phyloP scores from a whole-genome alignment of 2,113 vertebrate genomes.

The Proterorhinus semilunaris region DNA sequence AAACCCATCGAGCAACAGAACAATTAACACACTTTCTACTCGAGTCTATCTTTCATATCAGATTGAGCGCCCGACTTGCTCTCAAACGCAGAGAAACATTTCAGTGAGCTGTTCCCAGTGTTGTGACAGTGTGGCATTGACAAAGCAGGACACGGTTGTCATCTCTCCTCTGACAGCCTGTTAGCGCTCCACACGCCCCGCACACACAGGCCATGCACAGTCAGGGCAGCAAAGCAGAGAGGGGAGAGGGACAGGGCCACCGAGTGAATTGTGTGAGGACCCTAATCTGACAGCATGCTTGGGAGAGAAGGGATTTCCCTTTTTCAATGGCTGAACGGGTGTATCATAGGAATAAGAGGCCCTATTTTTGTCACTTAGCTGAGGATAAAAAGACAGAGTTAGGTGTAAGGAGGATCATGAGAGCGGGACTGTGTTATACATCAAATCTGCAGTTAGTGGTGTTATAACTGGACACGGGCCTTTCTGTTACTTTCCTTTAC shows the following conservation, averaged over 20 bases:
- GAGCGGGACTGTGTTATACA: constrained; percentile 4
- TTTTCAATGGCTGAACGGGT: constrained; percentile 62
- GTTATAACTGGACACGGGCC: neutral
- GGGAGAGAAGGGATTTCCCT: constrained; percentile 61
- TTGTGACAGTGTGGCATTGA: constrained; percentile 78
- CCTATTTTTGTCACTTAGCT: constrained; percentile 53
- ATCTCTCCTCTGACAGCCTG: constrained; percentile 83
- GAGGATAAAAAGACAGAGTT: constrained; percentile 30
- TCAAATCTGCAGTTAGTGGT: neutral
- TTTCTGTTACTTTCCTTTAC: no score
- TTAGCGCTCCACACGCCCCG: constrained; percentile 70
- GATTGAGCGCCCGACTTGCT: constrained; percentile 46
- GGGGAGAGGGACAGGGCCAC: constrained; percentile 66
- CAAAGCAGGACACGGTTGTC: constrained; percentile 84
- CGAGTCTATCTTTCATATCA: constrained; percentile 48
- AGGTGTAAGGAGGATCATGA: neutral
- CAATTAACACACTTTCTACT: constrained; percentile 80
- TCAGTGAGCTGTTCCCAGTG: constrained; percentile 79
- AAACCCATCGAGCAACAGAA: constrained; percentile 35
- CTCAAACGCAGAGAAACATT: constrained; percentile 75
- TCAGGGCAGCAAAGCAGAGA: constrained; percentile 12
- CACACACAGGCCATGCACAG: constrained; percentile 13
- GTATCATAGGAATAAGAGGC: constrained; percentile 54
- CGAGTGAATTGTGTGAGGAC: constrained; percentile 81
- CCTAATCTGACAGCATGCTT: constrained; percentile 83